Conservation (phyloP, 2,797 vertebrate species). For the Alcedo atthis region DNA sequence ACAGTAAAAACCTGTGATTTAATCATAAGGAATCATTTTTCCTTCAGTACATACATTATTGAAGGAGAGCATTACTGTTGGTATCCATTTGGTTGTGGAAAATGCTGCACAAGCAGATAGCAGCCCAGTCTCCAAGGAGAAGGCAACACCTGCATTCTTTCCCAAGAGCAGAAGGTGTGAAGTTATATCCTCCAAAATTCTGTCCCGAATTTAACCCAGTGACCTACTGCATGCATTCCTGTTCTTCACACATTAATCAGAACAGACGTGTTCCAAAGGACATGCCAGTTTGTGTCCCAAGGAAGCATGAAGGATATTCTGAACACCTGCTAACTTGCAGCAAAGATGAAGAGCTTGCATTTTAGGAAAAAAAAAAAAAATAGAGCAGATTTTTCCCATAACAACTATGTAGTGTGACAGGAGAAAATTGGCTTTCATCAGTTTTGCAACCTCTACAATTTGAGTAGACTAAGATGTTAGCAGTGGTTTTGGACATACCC, state of each 20-base stretch:
- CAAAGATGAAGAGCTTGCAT: conserved; percentile 28
- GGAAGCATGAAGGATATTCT: conserved; percentile 24
- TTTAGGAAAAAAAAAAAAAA: not conserved
- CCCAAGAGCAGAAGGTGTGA: not conserved
- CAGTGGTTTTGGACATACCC: not conserved
- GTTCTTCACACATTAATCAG: conserved; percentile 40
- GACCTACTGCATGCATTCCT: not conserved
- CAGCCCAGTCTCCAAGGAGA: not conserved
- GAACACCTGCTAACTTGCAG: conserved; percentile 21
- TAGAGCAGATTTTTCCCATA: not conserved
- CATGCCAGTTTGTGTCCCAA: conserved; percentile 13
- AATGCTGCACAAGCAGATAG: not conserved
- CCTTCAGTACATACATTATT: not conserved
- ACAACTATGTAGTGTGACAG: not conserved
- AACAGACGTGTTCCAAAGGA: not conserved
- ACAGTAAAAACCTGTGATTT: not conserved
- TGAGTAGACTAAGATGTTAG: not conserved
- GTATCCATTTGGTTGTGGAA: not conserved
- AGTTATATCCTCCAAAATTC: not conserved
- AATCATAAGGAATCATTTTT: not conserved
- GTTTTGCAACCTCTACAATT: not conserved
- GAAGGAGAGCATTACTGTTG: not conserved
- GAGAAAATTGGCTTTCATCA: not conserved
- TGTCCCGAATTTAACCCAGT: conserved; percentile 42
- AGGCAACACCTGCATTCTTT: not conserved